Conservation (phyloP, 2,113 vertebrate species). For the Lipophrys pholis region DNA sequence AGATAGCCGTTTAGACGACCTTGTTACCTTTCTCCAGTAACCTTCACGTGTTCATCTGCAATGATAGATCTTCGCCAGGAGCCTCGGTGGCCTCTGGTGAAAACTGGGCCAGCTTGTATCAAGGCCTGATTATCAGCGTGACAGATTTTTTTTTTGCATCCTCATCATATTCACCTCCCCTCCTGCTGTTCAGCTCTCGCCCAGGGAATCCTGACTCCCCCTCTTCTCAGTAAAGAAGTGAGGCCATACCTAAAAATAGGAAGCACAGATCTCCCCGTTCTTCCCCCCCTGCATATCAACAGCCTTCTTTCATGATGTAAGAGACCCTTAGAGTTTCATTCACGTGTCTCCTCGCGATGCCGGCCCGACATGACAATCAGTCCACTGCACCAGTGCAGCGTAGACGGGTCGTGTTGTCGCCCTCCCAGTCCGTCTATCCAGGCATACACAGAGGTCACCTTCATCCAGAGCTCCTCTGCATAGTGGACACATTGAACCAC, state of each 20-base stretch:
- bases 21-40: background rate
- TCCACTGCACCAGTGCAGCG: background rate
- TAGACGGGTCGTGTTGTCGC: conserved; percentile 5
- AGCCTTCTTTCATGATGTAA: background rate
- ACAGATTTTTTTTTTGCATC: conserved; percentile 3
- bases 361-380: background rate
- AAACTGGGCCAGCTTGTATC: conserved; percentile 47
- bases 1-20: background rate
- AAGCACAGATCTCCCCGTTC: conserved; percentile 32
- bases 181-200: conserved; percentile 58
- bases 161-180: conserved; percentile 41
- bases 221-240: conserved; percentile 24
- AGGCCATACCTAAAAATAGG: conserved; percentile 71
- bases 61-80: background rate
- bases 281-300: conserved; percentile 19
- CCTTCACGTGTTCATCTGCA: background rate
- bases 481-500: conserved; percentile 51
- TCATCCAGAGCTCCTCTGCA: conserved; percentile 49
- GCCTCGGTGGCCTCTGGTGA: conserved; percentile 5
- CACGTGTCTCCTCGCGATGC: background rate
- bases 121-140: conserved; percentile 21
- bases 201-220: conserved; percentile 61
- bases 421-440: conserved; percentile 21
- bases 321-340: conserved; percentile 5
- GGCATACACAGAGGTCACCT: conserved; percentile 67